Base-by-base conservation (phyloP, 2,888 invertebrate genomes). In the Rhagonycha fulva region DNA sequence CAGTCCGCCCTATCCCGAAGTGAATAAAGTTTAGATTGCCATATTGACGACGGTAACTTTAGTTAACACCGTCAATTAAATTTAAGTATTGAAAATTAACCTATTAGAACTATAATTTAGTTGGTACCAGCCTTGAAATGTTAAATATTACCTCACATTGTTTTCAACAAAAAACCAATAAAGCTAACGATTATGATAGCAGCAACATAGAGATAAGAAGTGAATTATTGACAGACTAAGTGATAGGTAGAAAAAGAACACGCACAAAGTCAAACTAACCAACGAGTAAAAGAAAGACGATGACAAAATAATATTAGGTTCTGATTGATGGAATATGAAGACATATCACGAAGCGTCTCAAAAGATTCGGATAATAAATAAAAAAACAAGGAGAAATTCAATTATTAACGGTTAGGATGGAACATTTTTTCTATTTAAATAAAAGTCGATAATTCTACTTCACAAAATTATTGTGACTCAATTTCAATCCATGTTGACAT, bases 261-360 rank as follows among this genome's bases (percentile, higher is more conserved):
- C 67, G 24, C n/a, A 62, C 67, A 71, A 70, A 61, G 70, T 28
- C 23, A 61, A 10, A 66, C 63, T 72, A 70, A 72, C 69, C 69
- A 76, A 69, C 69, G 72, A 72, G 76, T 76, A 70, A 19, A 76
- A 72, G 72, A 76, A 75, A 67, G 76, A 76, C 14, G 60, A 32
- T 30, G 72, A 61, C 71, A 63, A 28, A 69, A 76, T 76, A 76
- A 47, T 47, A 47, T 75, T 76, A 71, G 62, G 67, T 61, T 71
- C 71, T 67, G 75, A 75, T 68, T 75, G 76, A 72, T 72, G 69
- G 72, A 76, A 76, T 76, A 76, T 76, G 72, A 76, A 76, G 72
- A 76, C 72, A 71, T 75, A 70, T 75, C 75, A 75, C 75, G 75
- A 71, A 75, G 68, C 75, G 63, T 63, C 23, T 19, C 12, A 63